These are phyloP conservation scores for Atrichornis clamosus DNA, from an alignment of 2,113 vertebrate genomes.

Conservation along the genomic window DNA sequence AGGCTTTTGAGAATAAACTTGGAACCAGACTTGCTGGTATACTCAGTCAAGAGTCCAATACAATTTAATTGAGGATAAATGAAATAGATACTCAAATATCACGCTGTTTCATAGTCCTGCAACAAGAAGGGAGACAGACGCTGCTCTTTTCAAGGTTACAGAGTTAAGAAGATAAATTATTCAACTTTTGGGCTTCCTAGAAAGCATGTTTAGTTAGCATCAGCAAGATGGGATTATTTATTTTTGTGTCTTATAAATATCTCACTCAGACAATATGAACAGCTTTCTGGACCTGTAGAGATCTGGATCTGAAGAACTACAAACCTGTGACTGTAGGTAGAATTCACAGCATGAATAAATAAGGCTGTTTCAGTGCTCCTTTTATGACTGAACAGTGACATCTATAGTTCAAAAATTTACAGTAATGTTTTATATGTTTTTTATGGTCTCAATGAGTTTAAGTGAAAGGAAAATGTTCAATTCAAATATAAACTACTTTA, in stretches of 20 bases:
- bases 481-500: not conserved
- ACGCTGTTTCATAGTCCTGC: not conserved
- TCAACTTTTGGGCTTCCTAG: not conserved
- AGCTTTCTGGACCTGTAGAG: not conserved
- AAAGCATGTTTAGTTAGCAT: not conserved
- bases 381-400: slow-evolving; percentile 61
- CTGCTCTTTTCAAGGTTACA: not conserved
- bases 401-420: slow-evolving; percentile 29
- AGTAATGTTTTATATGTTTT: not conserved
- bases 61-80: not conserved
- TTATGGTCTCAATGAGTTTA: not conserved
- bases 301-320: not conserved
- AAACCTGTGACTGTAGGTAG: not conserved
- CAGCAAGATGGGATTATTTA: not conserved
- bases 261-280: not conserved
- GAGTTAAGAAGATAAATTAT: not conserved
- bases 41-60: not conserved
- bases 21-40: not conserved
- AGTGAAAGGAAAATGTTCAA: not conserved
- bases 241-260: not conserved
- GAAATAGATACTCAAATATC: slow-evolving; percentile 5
- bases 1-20: slow-evolving; percentile 20
- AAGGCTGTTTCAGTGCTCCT: not conserved
- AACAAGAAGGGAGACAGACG: not conserved
- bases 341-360: slow-evolving; percentile 3